phyloP scores from a whole-genome alignment of 2,888 invertebrate genomes.

The Patella pellucida region DNA sequence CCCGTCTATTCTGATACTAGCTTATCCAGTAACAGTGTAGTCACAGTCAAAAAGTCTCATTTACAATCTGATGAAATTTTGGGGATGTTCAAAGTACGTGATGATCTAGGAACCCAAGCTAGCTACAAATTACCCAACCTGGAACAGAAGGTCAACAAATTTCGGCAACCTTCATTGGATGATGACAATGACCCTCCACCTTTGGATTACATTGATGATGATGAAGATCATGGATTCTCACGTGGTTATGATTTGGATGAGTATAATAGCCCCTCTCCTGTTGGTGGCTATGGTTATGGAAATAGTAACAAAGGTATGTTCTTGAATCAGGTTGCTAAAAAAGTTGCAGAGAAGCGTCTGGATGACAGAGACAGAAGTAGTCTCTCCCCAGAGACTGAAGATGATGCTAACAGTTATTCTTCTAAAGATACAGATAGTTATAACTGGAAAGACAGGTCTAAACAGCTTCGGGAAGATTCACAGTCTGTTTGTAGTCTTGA shows the following conservation, averaged over 20 bases:
- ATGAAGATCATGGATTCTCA: slow-evolving; percentile 53
- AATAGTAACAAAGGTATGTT: slow-evolving; percentile 4
- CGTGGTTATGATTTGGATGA: slow-evolving; percentile 58
- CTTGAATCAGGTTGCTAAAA: slow-evolving; percentile 2
- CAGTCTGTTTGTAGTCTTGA: slow-evolving; percentile 68
- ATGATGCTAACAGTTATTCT: slow-evolving; percentile 41
- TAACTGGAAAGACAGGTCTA: slow-evolving; percentile 27
- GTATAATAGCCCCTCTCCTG: slow-evolving; percentile 7
- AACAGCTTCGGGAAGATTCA: slow-evolving; percentile 50
- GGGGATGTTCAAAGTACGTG: slow-evolving; percentile 55
- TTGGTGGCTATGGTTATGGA: not conserved
- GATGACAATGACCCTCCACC: slow-evolving; percentile 56
- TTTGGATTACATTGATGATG: slow-evolving; percentile 48
- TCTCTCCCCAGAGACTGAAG: slow-evolving; percentile 10
- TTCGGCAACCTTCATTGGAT: slow-evolving; percentile 19
- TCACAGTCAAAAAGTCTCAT: slow-evolving; percentile 53
- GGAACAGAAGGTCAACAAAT: not conserved
- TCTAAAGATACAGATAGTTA: slow-evolving; percentile 38
- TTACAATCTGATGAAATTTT: slow-evolving; percentile 52
- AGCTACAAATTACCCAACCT: slow-evolving; percentile 32
- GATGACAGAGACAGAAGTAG: not conserved
- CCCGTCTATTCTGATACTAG: not conserved
- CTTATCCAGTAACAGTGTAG: slow-evolving; percentile 19
- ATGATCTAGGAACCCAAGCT: slow-evolving; percentile 41
- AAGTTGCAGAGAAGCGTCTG: slow-evolving; percentile 1